phyloP scores from a whole-genome alignment of 2,113 vertebrate genomes.

The Megatriorchis doriae region DNA sequence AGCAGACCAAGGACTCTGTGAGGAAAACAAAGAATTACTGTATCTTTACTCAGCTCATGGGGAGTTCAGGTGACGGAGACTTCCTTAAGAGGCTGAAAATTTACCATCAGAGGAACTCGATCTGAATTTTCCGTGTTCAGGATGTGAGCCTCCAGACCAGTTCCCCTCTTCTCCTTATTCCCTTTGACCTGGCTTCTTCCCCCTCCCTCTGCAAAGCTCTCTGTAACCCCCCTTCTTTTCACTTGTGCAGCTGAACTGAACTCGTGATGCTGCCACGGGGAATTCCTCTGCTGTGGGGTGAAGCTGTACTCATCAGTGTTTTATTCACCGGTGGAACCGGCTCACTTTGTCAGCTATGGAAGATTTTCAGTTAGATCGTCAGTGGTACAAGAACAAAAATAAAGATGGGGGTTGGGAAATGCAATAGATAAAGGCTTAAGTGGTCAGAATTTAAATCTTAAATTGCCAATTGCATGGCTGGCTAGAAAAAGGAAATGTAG shows the following conservation, averaged over 20 bases:
- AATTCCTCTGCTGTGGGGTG: neutral
- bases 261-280: fast-evolving
- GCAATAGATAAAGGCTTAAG: conserved; percentile 20
- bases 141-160: neutral
- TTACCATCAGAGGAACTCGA: neutral
- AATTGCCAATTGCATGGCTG: conserved; percentile 37
- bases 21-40: neutral
- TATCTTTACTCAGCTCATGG: neutral
- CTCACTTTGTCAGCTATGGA: neutral
- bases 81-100: neutral
- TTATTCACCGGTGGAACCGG: fast-evolving
- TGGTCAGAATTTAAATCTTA: conserved; percentile 46
- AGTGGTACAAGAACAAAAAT: neutral
- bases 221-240: neutral
- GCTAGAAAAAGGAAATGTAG: conserved; percentile 7
- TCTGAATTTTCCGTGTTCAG: neutral
- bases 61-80: neutral
- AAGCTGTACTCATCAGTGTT: neutral
- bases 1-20: neutral
- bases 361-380: neutral
- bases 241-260: neutral
- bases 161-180: neutral
- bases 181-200: neutral
- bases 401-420: neutral
- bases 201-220: neutral